Conservation (phyloP, 1,140 invertebrate species). For the Ylistrum balloti region DNA sequence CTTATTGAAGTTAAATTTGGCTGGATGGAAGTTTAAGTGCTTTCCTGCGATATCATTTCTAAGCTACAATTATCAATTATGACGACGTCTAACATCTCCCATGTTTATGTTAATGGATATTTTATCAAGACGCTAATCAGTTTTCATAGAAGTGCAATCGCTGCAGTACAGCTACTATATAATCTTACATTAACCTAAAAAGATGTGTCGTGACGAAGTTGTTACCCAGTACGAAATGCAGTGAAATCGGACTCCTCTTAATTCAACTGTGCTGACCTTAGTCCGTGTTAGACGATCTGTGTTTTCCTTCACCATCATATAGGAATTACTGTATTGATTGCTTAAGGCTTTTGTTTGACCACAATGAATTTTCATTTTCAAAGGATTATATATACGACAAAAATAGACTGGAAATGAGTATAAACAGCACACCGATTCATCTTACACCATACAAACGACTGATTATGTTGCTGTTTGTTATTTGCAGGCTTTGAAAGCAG, state of each 20-base stretch:
- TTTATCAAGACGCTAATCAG: not conserved
- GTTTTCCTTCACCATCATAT: too few species aligned
- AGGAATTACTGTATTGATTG: not conserved
- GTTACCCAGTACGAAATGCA: not conserved
- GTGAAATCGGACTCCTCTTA: not conserved
- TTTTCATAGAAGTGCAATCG: not conserved
- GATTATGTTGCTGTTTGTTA: not conserved
- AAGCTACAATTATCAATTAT: too few species aligned
- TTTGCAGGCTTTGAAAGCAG: constrained; percentile 70
- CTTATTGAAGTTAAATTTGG: too few species aligned
- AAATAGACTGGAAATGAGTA: too few species aligned
- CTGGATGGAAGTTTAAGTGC: too few species aligned
- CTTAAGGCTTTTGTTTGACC: not conserved
- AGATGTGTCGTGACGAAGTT: too few species aligned
- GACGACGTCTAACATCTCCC: too few species aligned
- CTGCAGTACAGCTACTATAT: not conserved
- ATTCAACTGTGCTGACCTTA: not conserved
- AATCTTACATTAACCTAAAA: too few species aligned
- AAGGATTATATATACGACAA: not conserved
- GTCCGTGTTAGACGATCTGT: too few species aligned
- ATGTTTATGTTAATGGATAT: too few species aligned
- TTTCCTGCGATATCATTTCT: too few species aligned
- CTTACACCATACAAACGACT: not conserved
- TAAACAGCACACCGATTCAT: not conserved
- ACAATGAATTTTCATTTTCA: not conserved